phyloP scores from a whole-genome alignment of 2,797 vertebrate genomes.

The Mus minutoides region DNA sequence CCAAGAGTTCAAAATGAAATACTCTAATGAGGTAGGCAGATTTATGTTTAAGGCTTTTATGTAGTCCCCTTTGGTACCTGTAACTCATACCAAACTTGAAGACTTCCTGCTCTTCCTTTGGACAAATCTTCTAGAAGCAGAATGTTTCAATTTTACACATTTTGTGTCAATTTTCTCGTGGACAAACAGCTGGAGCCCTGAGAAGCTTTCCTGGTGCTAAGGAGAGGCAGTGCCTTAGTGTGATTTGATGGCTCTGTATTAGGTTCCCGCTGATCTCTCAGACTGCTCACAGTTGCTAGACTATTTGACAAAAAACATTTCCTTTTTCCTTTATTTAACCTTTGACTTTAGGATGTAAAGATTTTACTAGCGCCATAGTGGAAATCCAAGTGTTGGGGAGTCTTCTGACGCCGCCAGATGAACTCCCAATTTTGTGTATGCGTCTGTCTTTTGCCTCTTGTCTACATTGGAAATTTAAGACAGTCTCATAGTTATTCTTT shows the following conservation, averaged over 20 bases:
- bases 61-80: constrained; percentile 83
- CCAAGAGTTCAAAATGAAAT: constrained; percentile 92
- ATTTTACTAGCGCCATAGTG: constrained; percentile 90
- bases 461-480: constrained; percentile 80
- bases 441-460: constrained; percentile 75
- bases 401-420: constrained; percentile 86
- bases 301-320: constrained; percentile 91
- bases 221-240: constrained; percentile 88
- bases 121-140: constrained; percentile 88
- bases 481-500: constrained; percentile 81
- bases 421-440: constrained; percentile 74
- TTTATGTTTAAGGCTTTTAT: constrained; percentile 90
- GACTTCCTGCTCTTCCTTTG: constrained; percentile 86
- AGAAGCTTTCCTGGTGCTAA: constrained; percentile 84
- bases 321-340: constrained; percentile 95
- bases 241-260: constrained; percentile 89
- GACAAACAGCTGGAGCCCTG: constrained; percentile 87
- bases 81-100: constrained; percentile 86
- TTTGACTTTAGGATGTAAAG: constrained; percentile 91
- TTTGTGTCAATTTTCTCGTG: constrained; percentile 89
- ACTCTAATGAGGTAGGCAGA: constrained; percentile 91
- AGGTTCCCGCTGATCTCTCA: constrained; percentile 87
- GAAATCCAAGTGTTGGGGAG: constrained; percentile 89
- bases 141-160: constrained; percentile 90
- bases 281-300: constrained; percentile 90